Evolutionary conservation across 2,888 invertebrate species (phyloP).

Genomic region (Anaspis maculata): DNA sequence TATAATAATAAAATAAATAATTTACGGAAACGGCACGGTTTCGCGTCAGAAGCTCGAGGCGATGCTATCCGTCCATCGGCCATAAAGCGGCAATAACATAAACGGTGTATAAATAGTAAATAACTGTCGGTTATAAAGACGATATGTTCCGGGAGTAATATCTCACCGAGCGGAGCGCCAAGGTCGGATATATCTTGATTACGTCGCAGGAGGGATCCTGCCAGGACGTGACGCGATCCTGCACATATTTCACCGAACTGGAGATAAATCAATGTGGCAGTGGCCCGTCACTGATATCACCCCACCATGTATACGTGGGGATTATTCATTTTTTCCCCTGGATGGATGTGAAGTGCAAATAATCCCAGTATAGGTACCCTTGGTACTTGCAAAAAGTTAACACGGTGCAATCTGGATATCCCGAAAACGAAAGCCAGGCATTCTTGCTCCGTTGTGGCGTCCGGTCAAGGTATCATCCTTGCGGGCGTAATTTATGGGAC

Average conservation of each 20-base stretch:
- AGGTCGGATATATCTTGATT: constrained; percentile 43
- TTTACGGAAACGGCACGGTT: constrained; percentile 16
- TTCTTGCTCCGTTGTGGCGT: no score
- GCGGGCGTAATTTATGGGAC: no score
- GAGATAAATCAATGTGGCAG: constrained; percentile 39
- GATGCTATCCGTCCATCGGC: constrained; percentile 6
- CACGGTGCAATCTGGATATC: no score
- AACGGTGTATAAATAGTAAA: constrained; percentile 37
- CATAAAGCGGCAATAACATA: constrained; percentile 32
- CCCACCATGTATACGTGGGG: no score
- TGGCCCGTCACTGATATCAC: constrained; percentile 36
- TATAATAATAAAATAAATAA: constrained; percentile 3
- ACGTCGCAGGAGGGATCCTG: constrained; percentile 27
- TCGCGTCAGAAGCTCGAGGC: constrained; percentile 11
- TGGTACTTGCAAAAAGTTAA: no score
- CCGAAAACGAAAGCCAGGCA: no score
- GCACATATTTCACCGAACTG: constrained; percentile 38
- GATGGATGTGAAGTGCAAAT: no score
- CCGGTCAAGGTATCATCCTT: no score
- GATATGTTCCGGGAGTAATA: constrained; percentile 37
- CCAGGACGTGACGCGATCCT: constrained; percentile 37
- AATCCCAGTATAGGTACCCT: no score
- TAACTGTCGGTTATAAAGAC: constrained; percentile 37
- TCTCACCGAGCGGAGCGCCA: constrained; percentile 36
- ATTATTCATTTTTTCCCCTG: no score